Percentiles rank a stretch among this genome's conserved stretches.
phyloP scores from a whole-genome alignment of 2,797 vertebrate species.

The Pipistrellus pygmaeus region DNA sequence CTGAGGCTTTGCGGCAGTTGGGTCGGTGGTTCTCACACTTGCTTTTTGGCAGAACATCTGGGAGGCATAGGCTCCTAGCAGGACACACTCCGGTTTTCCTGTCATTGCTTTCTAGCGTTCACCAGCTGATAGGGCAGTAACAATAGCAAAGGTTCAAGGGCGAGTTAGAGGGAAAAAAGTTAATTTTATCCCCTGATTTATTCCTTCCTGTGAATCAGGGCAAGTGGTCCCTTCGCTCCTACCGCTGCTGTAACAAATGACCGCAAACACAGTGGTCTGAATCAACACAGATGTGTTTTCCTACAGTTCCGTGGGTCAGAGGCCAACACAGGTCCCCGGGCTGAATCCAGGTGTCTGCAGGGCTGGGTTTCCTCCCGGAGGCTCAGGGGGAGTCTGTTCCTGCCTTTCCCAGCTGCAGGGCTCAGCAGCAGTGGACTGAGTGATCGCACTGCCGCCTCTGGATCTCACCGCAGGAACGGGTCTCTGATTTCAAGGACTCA shows the following conservation, averaged over 20 bases:
- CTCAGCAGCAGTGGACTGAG: not conserved
- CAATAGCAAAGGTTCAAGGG: not conserved
- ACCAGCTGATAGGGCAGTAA: not conserved
- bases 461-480: not conserved
- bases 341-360: not conserved
- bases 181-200: not conserved
- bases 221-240: not conserved
- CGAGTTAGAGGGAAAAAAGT: not conserved
- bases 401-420: not conserved
- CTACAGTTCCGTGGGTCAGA: fast-evolving
- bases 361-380: not conserved
- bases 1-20: not conserved
- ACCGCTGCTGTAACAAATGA: not conserved
- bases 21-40: not conserved
- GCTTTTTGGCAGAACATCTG: not conserved
- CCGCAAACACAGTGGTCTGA: not conserved
- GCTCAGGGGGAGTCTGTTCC: not conserved
- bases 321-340: not conserved
- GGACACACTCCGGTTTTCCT: not conserved
- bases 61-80: not conserved
- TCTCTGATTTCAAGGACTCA: not conserved
- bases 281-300: not conserved
- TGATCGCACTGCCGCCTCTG: not conserved
- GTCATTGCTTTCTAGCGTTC: not conserved
- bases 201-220: not conserved